Evolutionary conservation across 2,113 vertebrate genomes (phyloP).

Genomic region (Phaetusa simplex): DNA sequence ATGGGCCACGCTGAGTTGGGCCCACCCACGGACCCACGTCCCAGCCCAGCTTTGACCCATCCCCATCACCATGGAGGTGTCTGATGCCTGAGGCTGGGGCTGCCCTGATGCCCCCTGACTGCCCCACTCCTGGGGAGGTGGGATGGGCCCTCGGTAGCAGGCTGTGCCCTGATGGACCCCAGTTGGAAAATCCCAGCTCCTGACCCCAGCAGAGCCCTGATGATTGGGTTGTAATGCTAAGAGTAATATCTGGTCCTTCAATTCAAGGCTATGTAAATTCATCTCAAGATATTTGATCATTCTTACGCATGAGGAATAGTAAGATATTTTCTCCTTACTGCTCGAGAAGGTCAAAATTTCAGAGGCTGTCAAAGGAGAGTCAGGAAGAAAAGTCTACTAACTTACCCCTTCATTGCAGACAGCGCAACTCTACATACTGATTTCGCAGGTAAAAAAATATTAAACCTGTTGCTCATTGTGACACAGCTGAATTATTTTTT

Average conservation of each 20-base stretch:
- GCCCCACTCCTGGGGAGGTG: background rate
- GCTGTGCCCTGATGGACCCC: background rate
- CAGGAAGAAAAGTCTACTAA: background rate
- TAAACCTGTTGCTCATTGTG: background rate
- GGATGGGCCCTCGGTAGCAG: background rate
- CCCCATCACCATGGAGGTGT: background rate
- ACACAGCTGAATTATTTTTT: background rate
- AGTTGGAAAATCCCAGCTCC: background rate
- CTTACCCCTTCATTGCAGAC: background rate
- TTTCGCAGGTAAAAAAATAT: background rate
- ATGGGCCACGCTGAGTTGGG: rapidly evolving
- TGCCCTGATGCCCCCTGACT: background rate
- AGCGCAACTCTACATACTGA: background rate
- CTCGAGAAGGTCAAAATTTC: background rate
- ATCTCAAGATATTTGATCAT: background rate
- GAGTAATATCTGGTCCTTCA: background rate
- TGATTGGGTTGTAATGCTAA: background rate
- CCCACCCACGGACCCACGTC: rapidly evolving
- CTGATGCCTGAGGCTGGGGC: rapidly evolving
- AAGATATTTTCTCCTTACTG: background rate
- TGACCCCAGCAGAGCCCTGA: background rate
- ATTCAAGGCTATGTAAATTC: background rate
- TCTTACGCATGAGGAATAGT: background rate
- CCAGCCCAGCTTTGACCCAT: background rate
- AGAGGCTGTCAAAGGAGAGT: background rate